These are phyloP conservation scores for Brachyalestes nurse DNA, from an alignment of 2,797 vertebrate species.

Conservation along the genomic window DNA sequence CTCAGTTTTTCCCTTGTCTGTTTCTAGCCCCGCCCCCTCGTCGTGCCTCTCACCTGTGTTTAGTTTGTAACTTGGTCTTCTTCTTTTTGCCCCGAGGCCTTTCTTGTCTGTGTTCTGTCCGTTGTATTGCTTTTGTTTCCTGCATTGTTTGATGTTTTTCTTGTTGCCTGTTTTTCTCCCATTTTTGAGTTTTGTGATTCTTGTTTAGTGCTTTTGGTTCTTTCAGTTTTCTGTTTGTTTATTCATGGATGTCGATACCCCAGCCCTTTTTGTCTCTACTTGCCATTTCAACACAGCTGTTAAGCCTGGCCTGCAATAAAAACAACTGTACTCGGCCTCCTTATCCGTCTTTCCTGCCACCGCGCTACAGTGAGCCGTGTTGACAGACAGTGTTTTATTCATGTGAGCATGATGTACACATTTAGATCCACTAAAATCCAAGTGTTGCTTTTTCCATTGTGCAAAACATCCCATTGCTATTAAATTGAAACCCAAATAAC, in stretches of 20 bases:
- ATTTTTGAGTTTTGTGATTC: background rate
- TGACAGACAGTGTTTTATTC: background rate
- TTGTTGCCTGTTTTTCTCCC: background rate
- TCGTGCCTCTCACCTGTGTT: background rate
- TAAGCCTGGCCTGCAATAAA: background rate
- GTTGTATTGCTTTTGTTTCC: background rate
- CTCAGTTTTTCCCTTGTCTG: no score
- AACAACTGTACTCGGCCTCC: background rate
- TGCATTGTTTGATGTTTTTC: background rate
- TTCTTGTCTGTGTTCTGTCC: background rate
- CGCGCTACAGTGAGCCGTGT: no score
- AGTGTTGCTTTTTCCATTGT: background rate
- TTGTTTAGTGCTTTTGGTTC: background rate
- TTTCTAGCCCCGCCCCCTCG: no score
- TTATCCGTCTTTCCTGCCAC: background rate
- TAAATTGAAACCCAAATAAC: background rate
- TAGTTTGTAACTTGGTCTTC: background rate
- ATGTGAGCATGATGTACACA: background rate
- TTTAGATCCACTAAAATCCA: background rate
- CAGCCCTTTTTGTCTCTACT: background rate
- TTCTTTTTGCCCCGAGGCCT: background rate
- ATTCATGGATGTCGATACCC: background rate
- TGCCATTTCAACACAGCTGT: background rate
- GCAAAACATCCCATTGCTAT: background rate
- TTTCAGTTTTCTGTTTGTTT: background rate